A percentile compares a stretch with the other conserved stretches of the same genome.
Evolutionary conservation across 2,888 invertebrate genomes (phyloP).

Genomic region (Aleiodes leptofemur): DNA sequence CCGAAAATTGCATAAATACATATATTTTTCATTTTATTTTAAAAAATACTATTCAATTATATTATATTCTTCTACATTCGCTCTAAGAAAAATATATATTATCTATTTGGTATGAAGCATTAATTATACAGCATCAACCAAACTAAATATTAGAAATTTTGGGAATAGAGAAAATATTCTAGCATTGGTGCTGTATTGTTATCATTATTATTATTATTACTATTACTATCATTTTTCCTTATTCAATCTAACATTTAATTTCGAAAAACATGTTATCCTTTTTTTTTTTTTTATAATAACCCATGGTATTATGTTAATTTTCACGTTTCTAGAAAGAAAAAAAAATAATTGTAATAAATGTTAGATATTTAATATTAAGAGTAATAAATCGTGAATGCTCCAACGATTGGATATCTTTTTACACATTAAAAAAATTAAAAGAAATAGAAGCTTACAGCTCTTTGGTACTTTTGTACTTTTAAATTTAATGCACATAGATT

Average conservation of each 20-base stretch:
- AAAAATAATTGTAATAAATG: constrained; percentile 13
- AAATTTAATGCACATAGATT: background rate
- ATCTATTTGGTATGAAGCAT: background rate
- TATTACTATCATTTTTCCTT: too few species aligned
- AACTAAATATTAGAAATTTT: background rate
- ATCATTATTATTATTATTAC: background rate
- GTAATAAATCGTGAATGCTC: background rate
- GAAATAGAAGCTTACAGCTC: background rate
- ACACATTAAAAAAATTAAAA: background rate
- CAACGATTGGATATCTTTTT: too few species aligned
- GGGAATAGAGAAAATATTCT: background rate
- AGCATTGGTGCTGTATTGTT: constrained; percentile 3
- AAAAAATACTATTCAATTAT: constrained; percentile 4
- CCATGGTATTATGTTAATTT: background rate
- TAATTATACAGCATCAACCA: constrained; percentile 6
- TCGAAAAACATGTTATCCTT: background rate
- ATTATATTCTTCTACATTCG: background rate
- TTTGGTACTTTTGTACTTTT: constrained; percentile 17
- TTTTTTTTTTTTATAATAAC: background rate
- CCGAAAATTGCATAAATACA: background rate
- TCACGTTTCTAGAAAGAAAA: background rate
- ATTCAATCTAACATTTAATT: background rate
- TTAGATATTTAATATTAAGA: background rate
- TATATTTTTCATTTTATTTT: background rate
- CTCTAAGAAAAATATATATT: background rate